Evolutionary conservation across 2,888 invertebrate genomes (phyloP).

Genomic region (Corythucha ciliata): DNA sequence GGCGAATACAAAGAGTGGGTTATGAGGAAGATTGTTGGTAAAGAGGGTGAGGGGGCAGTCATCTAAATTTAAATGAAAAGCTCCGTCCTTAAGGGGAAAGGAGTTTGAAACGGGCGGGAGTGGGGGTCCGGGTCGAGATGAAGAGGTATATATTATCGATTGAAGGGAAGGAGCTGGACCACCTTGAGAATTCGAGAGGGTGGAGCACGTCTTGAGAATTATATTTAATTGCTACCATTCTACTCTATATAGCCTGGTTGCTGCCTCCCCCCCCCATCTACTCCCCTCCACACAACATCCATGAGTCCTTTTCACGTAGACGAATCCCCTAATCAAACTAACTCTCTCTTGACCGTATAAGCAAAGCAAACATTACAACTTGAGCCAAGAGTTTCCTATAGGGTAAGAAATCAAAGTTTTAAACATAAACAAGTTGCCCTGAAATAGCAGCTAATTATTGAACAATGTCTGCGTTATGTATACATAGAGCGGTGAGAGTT

Average conservation of each 20-base stretch:
- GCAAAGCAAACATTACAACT: no score
- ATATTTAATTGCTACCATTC: not conserved
- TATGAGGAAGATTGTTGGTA: not conserved
- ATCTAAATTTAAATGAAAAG: conserved; percentile 27
- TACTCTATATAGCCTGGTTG: not conserved
- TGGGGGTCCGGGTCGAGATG: not conserved
- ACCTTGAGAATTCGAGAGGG: conserved; percentile 30
- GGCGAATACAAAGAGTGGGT: not conserved
- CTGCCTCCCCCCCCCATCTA: not conserved
- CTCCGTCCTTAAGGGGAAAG: conserved; percentile 16
- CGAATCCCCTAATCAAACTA: no score
- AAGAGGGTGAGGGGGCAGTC: conserved; percentile 13
- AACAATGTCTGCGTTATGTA: no score
- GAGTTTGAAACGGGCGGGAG: not conserved
- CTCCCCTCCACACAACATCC: not conserved
- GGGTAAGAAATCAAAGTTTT: no score
- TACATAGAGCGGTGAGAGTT: no score
- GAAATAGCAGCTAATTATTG: no score
- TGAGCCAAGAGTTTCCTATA: no score
- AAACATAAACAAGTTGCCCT: no score
- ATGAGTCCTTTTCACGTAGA: no score
- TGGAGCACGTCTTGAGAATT: no score
- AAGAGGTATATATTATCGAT: conserved; percentile 30
- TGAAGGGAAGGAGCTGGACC: conserved; percentile 31
- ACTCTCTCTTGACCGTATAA: no score